phyloP scores from a whole-genome alignment of 2,888 invertebrate species.

The Nemoura dubitans region DNA sequence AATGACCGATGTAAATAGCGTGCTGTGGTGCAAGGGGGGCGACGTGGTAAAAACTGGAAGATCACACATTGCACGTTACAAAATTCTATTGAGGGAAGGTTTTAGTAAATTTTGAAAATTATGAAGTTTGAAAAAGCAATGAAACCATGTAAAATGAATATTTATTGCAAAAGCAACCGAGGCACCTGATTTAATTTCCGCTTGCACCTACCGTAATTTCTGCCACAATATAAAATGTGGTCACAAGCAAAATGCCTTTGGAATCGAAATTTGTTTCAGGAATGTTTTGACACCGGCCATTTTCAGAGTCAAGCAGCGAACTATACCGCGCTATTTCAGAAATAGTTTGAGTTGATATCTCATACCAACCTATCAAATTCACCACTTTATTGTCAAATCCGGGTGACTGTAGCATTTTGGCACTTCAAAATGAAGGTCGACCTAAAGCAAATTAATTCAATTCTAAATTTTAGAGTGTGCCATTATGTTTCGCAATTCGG shows the following conservation, averaged over 20 bases:
- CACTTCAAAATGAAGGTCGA: neutral
- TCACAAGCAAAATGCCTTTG: too few species aligned
- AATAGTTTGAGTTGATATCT: neutral
- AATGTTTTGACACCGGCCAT: neutral
- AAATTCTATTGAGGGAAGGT: too few species aligned
- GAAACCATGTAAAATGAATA: too few species aligned
- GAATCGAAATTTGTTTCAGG: neutral
- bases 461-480: neutral
- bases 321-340: neutral
- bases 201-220: too few species aligned
- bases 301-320: neutral
- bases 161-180: too few species aligned
- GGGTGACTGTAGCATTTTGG: neutral
- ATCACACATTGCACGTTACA: too few species aligned
- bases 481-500: neutral
- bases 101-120: neutral
- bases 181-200: too few species aligned
- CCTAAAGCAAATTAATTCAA: neutral
- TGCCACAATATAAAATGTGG: too few species aligned
- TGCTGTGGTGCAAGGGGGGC: too few species aligned
- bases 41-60: too few species aligned
- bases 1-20: too few species aligned
- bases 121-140: too few species aligned
- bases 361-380: neutral
- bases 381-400: slow-evolving; percentile 7